These are phyloP conservation scores for Sphaerophoria rueppellii DNA, from an alignment of 2,888 invertebrate genomes.

Conservation along the genomic window DNA sequence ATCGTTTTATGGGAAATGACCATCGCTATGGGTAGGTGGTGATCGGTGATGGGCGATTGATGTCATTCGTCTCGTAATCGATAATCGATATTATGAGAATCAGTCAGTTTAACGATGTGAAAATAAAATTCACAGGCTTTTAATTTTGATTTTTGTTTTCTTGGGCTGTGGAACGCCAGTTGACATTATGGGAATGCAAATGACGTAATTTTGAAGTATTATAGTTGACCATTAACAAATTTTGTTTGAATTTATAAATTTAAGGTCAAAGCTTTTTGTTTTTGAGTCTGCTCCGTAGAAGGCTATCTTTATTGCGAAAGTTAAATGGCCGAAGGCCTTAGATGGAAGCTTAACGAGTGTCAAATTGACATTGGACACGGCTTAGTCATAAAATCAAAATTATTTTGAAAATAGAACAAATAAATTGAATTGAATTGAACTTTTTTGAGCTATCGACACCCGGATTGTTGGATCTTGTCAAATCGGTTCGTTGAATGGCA, in stretches of 20 bases:
- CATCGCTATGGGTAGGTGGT: conserved; percentile 40
- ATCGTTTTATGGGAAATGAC: conserved; percentile 36
- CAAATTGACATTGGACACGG: neutral
- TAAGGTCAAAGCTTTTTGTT: conserved; percentile 11
- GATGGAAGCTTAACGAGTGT: neutral
- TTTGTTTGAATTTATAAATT: neutral
- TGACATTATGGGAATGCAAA: neutral
- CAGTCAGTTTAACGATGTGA: neutral
- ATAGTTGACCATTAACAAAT: neutral
- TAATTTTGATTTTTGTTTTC: neutral
- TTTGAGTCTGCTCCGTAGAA: neutral
- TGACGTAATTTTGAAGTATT: conserved; percentile 37
- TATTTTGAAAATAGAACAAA: too few relatives aligned
- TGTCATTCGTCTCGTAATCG: conserved; percentile 15
- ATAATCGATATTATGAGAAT: neutral
- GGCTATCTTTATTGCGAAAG: conserved; percentile 10
- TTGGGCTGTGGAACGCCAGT: neutral
- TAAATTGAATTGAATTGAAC: too few relatives aligned
- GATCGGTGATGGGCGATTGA: conserved; percentile 49
- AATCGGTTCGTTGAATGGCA: too few relatives aligned
- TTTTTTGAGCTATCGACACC: too few relatives aligned
- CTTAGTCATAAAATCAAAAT: too few relatives aligned
- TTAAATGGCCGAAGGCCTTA: neutral
- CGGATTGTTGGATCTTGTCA: too few relatives aligned
- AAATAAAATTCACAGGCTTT: conserved; percentile 14